A percentile compares a stretch with the other conserved stretches of the same genome.
Evolutionary conservation across 2,113 vertebrate genomes (phyloP).

Genomic region (Morone chrysops): DNA sequence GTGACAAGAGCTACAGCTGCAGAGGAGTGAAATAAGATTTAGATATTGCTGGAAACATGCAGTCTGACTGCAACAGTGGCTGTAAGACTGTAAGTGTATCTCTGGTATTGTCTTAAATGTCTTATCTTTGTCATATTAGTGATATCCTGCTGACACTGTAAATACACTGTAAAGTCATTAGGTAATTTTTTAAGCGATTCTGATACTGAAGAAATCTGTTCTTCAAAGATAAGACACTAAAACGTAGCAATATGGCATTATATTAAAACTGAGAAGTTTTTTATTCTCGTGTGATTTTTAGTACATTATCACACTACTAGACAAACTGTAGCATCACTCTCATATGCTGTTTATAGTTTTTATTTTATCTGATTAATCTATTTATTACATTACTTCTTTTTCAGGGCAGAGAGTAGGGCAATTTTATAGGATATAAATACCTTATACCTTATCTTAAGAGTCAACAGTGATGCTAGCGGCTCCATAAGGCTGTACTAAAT

Average conservation of each 20-base stretch:
- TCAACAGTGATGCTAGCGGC: no score
- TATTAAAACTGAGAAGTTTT: background rate
- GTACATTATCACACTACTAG: background rate
- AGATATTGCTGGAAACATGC: constrained; percentile 26
- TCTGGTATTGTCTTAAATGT: background rate
- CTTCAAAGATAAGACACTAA: background rate
- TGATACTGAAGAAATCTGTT: no score
- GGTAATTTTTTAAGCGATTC: background rate
- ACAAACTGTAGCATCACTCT: background rate
- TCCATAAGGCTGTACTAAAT: no score
- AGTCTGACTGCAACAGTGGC: background rate
- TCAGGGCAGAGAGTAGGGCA: no score
- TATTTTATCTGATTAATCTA: background rate
- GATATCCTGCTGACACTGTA: background rate
- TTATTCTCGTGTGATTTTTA: background rate
- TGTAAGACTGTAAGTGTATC: background rate
- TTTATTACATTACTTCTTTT: background rate
- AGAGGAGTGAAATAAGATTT: constrained; percentile 54
- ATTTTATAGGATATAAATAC: no score
- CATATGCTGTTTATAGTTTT: background rate
- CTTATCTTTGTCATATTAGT: background rate
- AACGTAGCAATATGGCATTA: background rate
- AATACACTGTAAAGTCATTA: background rate
- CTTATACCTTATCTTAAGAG: no score
- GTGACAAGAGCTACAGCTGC: constrained; percentile 63